Percentiles rank a stretch among this genome's conserved stretches.
Conservation (phyloP, 1,140 invertebrate genomes). For the Phortica variegata region DNA sequence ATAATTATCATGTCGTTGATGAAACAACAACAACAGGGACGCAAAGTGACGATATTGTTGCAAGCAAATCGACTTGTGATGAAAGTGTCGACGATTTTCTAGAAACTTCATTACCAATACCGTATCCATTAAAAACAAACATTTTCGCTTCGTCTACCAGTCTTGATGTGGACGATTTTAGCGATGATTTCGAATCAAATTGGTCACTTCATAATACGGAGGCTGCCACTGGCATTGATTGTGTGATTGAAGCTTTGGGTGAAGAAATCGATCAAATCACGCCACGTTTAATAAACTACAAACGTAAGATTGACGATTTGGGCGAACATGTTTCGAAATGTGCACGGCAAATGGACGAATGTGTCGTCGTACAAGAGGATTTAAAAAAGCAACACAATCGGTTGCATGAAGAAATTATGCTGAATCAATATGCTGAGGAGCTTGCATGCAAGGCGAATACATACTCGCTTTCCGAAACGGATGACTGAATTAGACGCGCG, state of each 20-base stretch:
- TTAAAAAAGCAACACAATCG: background rate
- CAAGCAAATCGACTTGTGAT: too few relatives aligned
- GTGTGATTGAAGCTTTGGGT: slow-evolving; percentile 8
- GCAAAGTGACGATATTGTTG: too few relatives aligned
- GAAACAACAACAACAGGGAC: too few relatives aligned
- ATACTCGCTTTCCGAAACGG: slow-evolving; percentile 15
- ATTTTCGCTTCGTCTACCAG: too few relatives aligned
- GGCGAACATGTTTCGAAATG: slow-evolving; percentile 11
- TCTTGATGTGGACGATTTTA: too few relatives aligned
- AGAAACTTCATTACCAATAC: too few relatives aligned
- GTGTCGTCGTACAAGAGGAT: slow-evolving; percentile 9
- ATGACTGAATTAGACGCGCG: slow-evolving; percentile 14
- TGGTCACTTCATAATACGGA: too few relatives aligned
- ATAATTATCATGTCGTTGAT: too few relatives aligned
- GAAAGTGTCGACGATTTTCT: too few relatives aligned
- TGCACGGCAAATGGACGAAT: slow-evolving; percentile 10
- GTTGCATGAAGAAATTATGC: slow-evolving; percentile 6
- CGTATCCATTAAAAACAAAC: too few relatives aligned
- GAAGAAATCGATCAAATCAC: slow-evolving; percentile 9
- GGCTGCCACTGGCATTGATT: slow-evolving; percentile 4
- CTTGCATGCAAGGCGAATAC: slow-evolving; percentile 10
- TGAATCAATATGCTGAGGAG: slow-evolving; percentile 15
- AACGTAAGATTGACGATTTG: slow-evolving; percentile 12
- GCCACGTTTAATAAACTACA: slow-evolving; percentile 9
- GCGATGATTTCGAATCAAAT: too few relatives aligned